Evolutionary conservation across 2,888 invertebrate species (phyloP).

Genomic region (Nysson spinosus): DNA sequence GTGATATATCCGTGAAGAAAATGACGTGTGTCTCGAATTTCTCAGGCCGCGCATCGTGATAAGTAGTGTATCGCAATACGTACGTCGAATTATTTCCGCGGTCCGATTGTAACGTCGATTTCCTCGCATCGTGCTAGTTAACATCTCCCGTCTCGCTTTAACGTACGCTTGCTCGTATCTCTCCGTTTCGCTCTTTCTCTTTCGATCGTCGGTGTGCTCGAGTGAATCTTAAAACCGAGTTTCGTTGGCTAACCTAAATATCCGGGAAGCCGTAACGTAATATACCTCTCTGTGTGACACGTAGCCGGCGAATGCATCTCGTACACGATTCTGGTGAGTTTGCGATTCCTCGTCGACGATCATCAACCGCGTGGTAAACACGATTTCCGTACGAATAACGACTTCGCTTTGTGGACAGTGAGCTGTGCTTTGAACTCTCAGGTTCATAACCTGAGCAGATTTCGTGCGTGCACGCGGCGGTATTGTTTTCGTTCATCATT

Average conservation of each 20-base stretch:
- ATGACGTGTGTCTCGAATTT: constrained; percentile 66
- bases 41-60: constrained; percentile 65
- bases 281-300: constrained; percentile 59
- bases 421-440: not conserved
- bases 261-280: constrained; percentile 58
- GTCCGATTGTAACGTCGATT: constrained; percentile 20
- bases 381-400: not conserved
- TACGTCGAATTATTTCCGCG: constrained; percentile 14
- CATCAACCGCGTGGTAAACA: not conserved
- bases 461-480: constrained; percentile 34
- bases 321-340: constrained; percentile 37
- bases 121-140: constrained; percentile 18
- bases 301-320: constrained; percentile 55
- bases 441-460: constrained; percentile 21
- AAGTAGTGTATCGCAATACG: constrained; percentile 35
- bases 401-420: too few species aligned
- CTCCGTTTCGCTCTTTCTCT: constrained; percentile 9
- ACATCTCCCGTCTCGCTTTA: too few species aligned
- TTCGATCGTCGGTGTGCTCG: constrained; percentile 24
- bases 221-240: constrained; percentile 34
- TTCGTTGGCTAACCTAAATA: constrained; percentile 61
- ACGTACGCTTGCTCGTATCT: too few species aligned
- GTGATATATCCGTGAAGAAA: constrained; percentile 51
- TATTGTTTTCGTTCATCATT: not conserved
- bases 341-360: not conserved